A percentile compares a stretch with the other conserved stretches of the same genome.
Conservation (phyloP, 2,888 invertebrate species). For the Sphaeridia pumilis region DNA sequence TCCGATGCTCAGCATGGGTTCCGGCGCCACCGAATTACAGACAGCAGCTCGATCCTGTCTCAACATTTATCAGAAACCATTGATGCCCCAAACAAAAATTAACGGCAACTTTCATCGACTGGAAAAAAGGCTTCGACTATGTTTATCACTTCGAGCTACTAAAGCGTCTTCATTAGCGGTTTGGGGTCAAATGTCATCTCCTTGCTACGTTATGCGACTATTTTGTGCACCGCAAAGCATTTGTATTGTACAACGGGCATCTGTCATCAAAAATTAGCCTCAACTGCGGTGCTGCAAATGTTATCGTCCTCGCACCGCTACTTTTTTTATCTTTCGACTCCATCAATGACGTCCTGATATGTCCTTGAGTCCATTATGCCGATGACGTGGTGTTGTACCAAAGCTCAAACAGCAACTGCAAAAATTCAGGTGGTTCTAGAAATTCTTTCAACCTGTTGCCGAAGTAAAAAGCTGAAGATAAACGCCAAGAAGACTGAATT, state of each 20-base stretch:
- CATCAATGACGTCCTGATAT: no score
- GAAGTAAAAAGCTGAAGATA: no score
- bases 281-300: neutral
- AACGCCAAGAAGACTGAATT: no score
- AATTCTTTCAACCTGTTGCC: no score
- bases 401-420: no score
- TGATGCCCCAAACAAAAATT: neutral
- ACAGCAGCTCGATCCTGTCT: neutral
- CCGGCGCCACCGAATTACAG: neutral
- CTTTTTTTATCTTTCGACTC: no score
- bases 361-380: no score
- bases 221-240: neutral
- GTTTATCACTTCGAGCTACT: neutral
- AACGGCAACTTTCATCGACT: constrained; percentile 1
- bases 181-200: neutral
- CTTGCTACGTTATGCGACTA: neutral
- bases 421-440: no score
- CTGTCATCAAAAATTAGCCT: neutral
- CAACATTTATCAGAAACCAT: neutral
- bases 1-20: neutral
- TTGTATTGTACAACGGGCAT: neutral
- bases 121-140: constrained; percentile 2
- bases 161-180: neutral
- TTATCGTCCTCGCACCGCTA: no score
- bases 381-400: no score